phyloP scores from a whole-genome alignment of 2,888 invertebrate genomes.

The Athalia cordata region DNA sequence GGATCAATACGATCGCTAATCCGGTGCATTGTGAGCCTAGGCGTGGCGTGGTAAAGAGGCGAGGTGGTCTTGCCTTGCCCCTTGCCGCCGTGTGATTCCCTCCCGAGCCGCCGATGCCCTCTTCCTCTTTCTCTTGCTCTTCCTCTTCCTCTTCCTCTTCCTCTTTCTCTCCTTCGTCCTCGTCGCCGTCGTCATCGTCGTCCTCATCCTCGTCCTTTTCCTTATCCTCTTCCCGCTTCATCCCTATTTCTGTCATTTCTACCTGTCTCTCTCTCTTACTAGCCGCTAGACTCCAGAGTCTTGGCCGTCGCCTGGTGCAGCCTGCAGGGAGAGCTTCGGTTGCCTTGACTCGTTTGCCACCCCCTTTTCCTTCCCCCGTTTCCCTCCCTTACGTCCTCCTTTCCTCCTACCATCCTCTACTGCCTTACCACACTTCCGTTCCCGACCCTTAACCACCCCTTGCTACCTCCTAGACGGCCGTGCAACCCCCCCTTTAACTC shows the following conservation, averaged over 20 bases:
- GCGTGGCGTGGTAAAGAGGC: slow-evolving; percentile 72
- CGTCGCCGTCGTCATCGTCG: slow-evolving; percentile 45
- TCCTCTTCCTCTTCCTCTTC: slow-evolving; percentile 51
- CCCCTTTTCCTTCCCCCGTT: slow-evolving; percentile 53
- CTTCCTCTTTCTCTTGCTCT: slow-evolving; percentile 47
- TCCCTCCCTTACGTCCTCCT: slow-evolving; percentile 50
- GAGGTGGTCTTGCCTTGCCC: slow-evolving; percentile 67
- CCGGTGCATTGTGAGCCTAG: slow-evolving; percentile 73
- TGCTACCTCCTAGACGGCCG: slow-evolving; percentile 32
- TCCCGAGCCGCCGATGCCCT: slow-evolving; percentile 36
- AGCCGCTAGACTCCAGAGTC: slow-evolving; percentile 46
- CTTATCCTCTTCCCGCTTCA: slow-evolving; percentile 47
- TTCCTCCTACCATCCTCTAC: slow-evolving; percentile 51
- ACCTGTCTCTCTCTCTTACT: slow-evolving; percentile 16
- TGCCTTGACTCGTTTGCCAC: slow-evolving; percentile 43
- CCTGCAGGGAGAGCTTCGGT: neutral
- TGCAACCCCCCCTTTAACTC: slow-evolving; percentile 21
- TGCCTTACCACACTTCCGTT: slow-evolving; percentile 68
- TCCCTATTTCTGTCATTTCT: slow-evolving; percentile 44
- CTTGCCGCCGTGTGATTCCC: slow-evolving; percentile 56
- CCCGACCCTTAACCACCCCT: slow-evolving; percentile 64
- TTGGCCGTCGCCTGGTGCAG: slow-evolving; percentile 19
- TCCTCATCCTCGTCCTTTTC: neutral
- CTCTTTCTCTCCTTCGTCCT: slow-evolving; percentile 33
- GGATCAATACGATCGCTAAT: slow-evolving; percentile 74